Evolutionary conservation across 2,797 vertebrate species (phyloP).

Genomic region (Moxostoma hubbsi): DNA sequence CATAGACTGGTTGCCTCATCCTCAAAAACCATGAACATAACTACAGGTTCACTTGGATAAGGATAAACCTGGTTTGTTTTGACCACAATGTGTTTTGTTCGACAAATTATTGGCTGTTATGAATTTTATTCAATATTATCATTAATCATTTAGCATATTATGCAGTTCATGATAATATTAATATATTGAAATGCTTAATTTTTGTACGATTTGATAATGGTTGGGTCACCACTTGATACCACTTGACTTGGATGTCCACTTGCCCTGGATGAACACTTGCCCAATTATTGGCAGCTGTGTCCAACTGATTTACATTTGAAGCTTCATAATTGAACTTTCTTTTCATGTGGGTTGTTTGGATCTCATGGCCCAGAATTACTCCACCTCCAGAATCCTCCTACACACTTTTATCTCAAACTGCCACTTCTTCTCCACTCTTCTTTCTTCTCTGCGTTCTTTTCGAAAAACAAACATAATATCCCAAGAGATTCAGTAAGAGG

Average conservation of each 20-base stretch:
- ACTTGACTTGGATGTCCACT: constrained; percentile 29
- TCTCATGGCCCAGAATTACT: constrained; percentile 68
- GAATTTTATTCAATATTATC: no score
- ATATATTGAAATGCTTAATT: no score
- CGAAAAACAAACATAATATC: constrained; percentile 35
- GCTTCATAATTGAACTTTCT: constrained; percentile 69
- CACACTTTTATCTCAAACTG: constrained; percentile 30
- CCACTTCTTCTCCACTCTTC: not conserved
- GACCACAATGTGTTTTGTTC: no score
- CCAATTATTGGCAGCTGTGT: constrained; percentile 62
- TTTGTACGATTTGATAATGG: constrained; percentile 13
- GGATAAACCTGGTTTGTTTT: no score
- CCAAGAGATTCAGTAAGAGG: constrained; percentile 34
- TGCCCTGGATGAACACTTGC: constrained; percentile 29
- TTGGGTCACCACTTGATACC: constrained; percentile 39
- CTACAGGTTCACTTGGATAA: no score
- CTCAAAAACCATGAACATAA: no score
- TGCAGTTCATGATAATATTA: no score
- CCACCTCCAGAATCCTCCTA: constrained; percentile 68
- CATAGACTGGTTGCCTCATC: no score
- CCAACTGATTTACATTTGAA: constrained; percentile 67
- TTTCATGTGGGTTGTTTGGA: constrained; percentile 72
- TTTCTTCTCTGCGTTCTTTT: not conserved
- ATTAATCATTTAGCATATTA: no score
- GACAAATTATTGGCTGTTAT: no score